Conservation (phyloP, 1,140 invertebrate genomes). For the Planococcus citri region DNA sequence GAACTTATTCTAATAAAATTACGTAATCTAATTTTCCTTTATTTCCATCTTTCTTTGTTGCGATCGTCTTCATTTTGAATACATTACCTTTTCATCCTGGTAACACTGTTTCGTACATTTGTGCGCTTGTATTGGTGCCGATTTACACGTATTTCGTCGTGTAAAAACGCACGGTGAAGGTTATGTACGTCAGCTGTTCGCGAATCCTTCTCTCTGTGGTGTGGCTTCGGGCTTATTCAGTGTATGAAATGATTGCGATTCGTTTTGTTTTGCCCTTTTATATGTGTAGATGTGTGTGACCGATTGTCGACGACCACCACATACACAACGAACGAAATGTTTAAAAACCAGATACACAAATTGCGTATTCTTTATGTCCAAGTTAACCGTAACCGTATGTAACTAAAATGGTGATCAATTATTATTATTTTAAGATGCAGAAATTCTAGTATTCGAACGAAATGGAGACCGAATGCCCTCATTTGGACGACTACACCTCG, state of each 20-base stretch:
- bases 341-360: neutral
- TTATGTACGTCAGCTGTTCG: slow-evolving; percentile 2
- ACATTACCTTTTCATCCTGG: neutral
- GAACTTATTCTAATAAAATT: neutral
- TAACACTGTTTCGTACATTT: neutral
- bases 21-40: neutral
- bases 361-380: neutral
- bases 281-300: slow-evolving; percentile 2
- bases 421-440: neutral
- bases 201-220: slow-evolving; percentile 1
- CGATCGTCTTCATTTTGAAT: neutral
- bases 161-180: slow-evolving; percentile 1
- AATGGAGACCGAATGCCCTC: slow-evolving; percentile 28
- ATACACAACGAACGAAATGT: neutral
- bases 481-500: slow-evolving; percentile 26
- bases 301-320: neutral
- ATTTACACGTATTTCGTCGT: neutral
- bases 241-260: neutral
- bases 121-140: neutral
- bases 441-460: neutral
- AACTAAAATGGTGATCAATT: neutral
- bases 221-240: neutral
- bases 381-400: neutral
- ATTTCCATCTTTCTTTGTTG: neutral
- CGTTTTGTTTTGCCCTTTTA: neutral